A percentile compares a stretch with the other conserved stretches of the same genome.
These are phyloP conservation scores for Acinonyx jubatus DNA, from an alignment of 2,113 vertebrate genomes.

Conservation along the genomic window DNA sequence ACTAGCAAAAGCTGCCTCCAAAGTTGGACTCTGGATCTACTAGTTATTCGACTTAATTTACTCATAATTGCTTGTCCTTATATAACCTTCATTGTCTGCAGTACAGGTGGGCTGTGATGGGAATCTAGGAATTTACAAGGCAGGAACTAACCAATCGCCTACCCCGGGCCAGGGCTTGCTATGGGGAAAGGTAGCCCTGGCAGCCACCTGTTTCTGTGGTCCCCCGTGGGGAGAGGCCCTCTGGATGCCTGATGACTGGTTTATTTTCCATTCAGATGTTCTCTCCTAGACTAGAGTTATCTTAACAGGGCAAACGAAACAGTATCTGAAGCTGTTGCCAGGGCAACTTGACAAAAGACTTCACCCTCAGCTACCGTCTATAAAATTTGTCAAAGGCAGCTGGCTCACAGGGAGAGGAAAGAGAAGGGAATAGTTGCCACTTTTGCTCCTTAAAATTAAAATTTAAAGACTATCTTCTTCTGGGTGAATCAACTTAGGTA, in stretches of 20 bases:
- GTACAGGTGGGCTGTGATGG: neutral
- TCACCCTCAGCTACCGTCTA: neutral
- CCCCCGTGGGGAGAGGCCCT: neutral
- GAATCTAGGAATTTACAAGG: neutral
- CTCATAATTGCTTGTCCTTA: neutral
- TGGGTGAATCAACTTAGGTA: neutral
- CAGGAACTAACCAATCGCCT: neutral
- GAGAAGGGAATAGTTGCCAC: neutral
- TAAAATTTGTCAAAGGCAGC: constrained; percentile 66
- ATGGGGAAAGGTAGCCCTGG: neutral
- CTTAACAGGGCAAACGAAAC: constrained; percentile 58
- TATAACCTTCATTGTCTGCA: neutral
- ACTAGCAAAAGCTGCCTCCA: neutral
- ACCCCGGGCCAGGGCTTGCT: neutral
- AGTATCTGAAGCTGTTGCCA: constrained; percentile 60
- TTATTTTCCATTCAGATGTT: constrained; percentile 46
- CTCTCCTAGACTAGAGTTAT: constrained; percentile 40
- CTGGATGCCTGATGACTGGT: neutral
- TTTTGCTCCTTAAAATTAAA: neutral
- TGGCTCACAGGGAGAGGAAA: neutral
- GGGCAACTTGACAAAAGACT: constrained; percentile 65
- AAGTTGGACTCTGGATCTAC: neutral
- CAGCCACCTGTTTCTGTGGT: neutral
- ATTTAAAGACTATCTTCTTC: neutral
- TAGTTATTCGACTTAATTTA: neutral